Conservation (phyloP, 2,113 vertebrate genomes). For the Chascanopsetta lugubris region DNA sequence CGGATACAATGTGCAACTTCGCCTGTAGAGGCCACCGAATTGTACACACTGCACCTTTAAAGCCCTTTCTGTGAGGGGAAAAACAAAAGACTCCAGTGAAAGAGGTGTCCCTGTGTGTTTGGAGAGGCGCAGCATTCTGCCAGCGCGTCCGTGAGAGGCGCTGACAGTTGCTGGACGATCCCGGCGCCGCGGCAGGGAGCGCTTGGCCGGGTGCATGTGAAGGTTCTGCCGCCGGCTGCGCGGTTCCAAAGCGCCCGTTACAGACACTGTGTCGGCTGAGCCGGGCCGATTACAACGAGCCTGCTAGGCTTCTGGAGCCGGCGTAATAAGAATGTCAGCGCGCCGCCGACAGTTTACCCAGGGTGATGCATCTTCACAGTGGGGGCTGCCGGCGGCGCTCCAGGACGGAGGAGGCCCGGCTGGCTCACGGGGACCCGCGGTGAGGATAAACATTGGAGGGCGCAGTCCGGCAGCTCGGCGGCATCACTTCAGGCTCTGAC, state of each 20-base stretch:
- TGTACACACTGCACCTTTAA: no score
- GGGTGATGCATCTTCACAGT: conserved; percentile 55
- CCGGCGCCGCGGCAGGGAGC: conserved; percentile 18
- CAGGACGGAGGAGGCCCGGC: not conserved
- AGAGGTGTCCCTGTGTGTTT: conserved; percentile 27
- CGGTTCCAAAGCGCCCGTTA: conserved; percentile 21
- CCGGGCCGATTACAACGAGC: conserved; percentile 36
- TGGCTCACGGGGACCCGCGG: conserved; percentile 27
- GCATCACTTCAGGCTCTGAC: not conserved
- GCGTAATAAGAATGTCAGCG: conserved; percentile 56
- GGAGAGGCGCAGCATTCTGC: conserved; percentile 12
- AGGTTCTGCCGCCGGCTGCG: conserved; percentile 33
- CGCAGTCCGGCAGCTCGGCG: conserved; percentile 29
- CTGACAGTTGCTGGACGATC: conserved; percentile 49
- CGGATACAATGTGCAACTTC: no score
- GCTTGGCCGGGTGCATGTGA: conserved; percentile 38
- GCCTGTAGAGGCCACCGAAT: no score
- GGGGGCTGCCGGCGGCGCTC: conserved; percentile 24
- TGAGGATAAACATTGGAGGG: conserved; percentile 44
- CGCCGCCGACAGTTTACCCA: conserved; percentile 56
- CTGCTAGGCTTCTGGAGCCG: conserved; percentile 57
- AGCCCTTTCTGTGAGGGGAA: no score
- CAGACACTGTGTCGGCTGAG: conserved; percentile 36
- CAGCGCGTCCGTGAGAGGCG: conserved; percentile 26
- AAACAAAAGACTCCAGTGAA: conserved; percentile 1